These are phyloP conservation scores for Sebastes fasciatus DNA, from an alignment of 2,113 vertebrate species.

Conservation along the genomic window DNA sequence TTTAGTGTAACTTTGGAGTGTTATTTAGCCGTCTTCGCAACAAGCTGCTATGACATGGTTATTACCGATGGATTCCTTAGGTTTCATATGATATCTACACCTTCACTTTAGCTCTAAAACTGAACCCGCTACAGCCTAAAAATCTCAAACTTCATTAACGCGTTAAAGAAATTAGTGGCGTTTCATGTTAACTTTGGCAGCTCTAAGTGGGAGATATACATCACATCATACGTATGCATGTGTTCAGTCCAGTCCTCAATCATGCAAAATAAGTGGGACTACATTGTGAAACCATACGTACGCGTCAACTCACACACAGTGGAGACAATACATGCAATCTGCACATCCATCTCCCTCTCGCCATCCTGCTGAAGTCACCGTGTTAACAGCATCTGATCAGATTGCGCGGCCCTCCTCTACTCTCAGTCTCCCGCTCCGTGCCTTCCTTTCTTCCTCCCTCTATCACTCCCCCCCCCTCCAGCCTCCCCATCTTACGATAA, in stretches of 20 bases:
- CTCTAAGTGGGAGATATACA: not conserved
- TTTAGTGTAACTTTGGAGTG: no score
- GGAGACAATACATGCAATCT: slow-evolving; percentile 41
- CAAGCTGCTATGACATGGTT: no score
- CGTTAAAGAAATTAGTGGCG: no score
- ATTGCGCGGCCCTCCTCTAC: slow-evolving; percentile 12
- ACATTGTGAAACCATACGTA: slow-evolving; percentile 8
- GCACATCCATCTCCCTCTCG: slow-evolving; percentile 51
- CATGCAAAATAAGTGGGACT: slow-evolving; percentile 17
- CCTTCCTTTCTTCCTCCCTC: slow-evolving; percentile 14
- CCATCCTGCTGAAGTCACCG: slow-evolving; percentile 62
- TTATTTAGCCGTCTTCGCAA: no score
- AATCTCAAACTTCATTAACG: no score
- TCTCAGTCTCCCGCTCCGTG: slow-evolving; percentile 1
- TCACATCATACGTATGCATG: not conserved
- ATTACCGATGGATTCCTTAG: no score
- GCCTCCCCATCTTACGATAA: slow-evolving; percentile 60
- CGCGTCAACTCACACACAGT: not conserved
- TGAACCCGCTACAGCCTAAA: no score
- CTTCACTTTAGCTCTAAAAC: no score
- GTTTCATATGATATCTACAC: no score
- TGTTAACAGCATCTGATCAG: slow-evolving; percentile 71
- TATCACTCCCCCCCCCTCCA: slow-evolving; percentile 7
- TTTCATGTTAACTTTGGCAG: no score
- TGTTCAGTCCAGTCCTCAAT: slow-evolving; percentile 10